These are phyloP conservation scores for Alloscopus bannaensis DNA, from an alignment of 2,888 invertebrate genomes.

Conservation along the genomic window DNA sequence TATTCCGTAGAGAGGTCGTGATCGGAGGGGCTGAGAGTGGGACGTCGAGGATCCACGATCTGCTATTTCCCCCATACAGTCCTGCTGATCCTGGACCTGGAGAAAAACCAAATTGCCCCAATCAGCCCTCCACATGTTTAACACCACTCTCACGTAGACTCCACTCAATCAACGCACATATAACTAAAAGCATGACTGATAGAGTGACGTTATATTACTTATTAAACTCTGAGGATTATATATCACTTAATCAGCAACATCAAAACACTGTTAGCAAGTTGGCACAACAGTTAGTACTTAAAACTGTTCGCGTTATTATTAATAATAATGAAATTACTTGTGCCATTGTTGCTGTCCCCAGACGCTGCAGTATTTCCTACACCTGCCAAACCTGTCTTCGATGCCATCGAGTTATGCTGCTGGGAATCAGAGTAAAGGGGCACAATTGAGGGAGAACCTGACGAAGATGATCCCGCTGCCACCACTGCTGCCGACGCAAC, in stretches of 20 bases:
- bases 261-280: too few relatives aligned
- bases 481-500: conserved; percentile 54
- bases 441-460: conserved; percentile 51
- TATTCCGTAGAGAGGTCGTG: conserved; percentile 46
- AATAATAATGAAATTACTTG: too few relatives aligned
- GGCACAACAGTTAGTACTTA: too few relatives aligned
- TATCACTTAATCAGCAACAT: too few relatives aligned
- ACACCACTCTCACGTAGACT: too few relatives aligned
- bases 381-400: conserved; percentile 68
- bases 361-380: conserved; percentile 59
- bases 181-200: too few relatives aligned
- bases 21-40: conserved; percentile 54
- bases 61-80: conserved; percentile 29
- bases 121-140: too few relatives aligned
- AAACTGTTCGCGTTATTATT: conserved; percentile 43
- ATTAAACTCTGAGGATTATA: too few relatives aligned
- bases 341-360: conserved; percentile 58
- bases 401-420: conserved; percentile 36
- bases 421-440: conserved; percentile 67
- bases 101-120: too few relatives aligned
- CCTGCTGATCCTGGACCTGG: conserved; percentile 60
- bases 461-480: conserved; percentile 37
- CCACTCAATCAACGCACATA: too few relatives aligned
- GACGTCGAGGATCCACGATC: conserved; percentile 47
- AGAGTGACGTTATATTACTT: too few relatives aligned